Conservation (phyloP, 2,797 vertebrate genomes). For the Lagorchestes hirsutus region DNA sequence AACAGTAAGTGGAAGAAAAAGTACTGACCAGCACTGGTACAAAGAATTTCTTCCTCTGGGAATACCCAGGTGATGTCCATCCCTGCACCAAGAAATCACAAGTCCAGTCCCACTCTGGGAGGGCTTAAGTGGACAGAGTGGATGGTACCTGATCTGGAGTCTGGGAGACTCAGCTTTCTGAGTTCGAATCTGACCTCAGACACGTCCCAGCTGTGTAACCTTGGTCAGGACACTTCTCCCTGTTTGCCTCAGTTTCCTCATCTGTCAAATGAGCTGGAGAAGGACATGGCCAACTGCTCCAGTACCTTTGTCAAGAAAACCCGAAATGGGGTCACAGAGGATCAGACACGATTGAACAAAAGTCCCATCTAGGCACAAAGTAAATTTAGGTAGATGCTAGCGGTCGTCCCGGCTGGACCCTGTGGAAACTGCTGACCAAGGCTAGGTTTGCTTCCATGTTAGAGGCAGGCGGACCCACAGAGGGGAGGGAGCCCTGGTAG, state of each 20-base stretch:
- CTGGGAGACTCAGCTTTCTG: background rate
- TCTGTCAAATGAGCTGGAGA: background rate
- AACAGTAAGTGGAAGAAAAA: background rate
- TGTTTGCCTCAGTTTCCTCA: background rate
- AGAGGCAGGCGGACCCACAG: too few relatives aligned
- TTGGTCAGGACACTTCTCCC: background rate
- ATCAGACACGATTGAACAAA: background rate
- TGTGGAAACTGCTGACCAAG: background rate
- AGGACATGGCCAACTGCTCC: background rate
- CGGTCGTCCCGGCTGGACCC: background rate
- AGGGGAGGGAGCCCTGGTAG: too few relatives aligned
- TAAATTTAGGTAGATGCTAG: slow-evolving; percentile 15
- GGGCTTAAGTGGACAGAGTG: too few relatives aligned
- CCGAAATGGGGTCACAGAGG: background rate
- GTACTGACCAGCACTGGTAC: background rate
- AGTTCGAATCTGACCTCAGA: background rate
- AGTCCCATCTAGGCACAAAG: background rate
- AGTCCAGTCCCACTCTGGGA: background rate
- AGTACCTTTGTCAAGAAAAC: background rate
- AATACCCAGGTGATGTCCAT: background rate
- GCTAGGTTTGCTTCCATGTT: background rate
- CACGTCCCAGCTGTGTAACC: background rate
- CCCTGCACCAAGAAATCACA: background rate
- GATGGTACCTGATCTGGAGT: too few relatives aligned
- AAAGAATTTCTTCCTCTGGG: too few relatives aligned